These are phyloP conservation scores for Ecliptopera silaceata DNA, from an alignment of 2,888 invertebrate species.

Conservation along the genomic window DNA sequence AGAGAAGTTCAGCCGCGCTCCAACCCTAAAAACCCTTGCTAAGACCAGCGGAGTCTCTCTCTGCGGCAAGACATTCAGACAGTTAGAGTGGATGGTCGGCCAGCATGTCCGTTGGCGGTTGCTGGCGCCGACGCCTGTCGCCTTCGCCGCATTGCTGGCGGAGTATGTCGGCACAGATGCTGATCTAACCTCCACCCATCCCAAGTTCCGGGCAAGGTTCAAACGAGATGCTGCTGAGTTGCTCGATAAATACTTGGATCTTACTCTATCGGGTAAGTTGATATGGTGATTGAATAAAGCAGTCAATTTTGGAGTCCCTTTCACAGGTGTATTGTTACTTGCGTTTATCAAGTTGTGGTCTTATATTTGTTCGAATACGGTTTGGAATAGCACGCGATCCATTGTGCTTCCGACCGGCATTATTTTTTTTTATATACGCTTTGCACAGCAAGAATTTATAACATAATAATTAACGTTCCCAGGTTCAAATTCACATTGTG, in stretches of 20 bases:
- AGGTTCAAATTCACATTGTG: no score
- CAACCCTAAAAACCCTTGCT: slow-evolving; percentile 64
- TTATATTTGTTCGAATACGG: no score
- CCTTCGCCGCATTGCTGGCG: slow-evolving; percentile 66
- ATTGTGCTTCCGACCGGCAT: no score
- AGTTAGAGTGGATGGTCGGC: slow-evolving; percentile 77
- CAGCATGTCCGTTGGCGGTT: slow-evolving; percentile 73
- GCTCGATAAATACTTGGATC: slow-evolving; percentile 68
- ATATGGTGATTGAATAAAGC: no score
- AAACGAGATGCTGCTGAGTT: slow-evolving; percentile 66
- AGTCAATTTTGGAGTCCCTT: no score
- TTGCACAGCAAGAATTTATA: no score
- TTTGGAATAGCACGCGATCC: no score
- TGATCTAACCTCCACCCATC: slow-evolving; percentile 67
- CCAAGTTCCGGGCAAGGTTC: slow-evolving; percentile 68
- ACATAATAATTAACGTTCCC: no score
- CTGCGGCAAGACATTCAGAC: slow-evolving; percentile 70
- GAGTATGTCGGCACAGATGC: slow-evolving; percentile 68
- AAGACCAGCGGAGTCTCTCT: slow-evolving; percentile 66
- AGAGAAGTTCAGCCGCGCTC: slow-evolving; percentile 70
- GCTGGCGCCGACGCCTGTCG: slow-evolving; percentile 68
- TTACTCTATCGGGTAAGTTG: slow-evolving; percentile 70
- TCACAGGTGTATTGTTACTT: no score
- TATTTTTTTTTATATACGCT: no score
- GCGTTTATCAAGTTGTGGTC: no score